Percentiles rank a stretch among this genome's conserved stretches.
phyloP scores from a whole-genome alignment of 2,797 vertebrate genomes.

The Enteromius paludinosus region DNA sequence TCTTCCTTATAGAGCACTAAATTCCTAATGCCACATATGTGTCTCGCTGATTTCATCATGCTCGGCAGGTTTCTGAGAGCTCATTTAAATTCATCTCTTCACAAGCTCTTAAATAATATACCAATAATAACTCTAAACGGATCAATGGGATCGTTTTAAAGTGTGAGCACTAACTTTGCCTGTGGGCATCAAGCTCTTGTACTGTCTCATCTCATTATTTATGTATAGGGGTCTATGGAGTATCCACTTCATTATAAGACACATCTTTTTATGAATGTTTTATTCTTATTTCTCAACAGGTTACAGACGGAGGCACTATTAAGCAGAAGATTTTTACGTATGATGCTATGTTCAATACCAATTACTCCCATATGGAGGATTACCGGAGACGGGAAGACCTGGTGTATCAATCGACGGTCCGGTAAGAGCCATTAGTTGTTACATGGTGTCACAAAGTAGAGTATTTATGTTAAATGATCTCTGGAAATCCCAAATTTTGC shows the following conservation, averaged over 20 bases:
- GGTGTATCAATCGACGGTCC: slow-evolving; percentile 95
- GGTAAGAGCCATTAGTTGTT: slow-evolving; percentile 79
- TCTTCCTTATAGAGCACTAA: slow-evolving; percentile 53
- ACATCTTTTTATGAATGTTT: slow-evolving; percentile 53
- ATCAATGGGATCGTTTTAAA: slow-evolving; percentile 82
- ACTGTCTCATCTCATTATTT: slow-evolving; percentile 39
- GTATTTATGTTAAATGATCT: not conserved
- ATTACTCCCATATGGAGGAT: slow-evolving; percentile 98
- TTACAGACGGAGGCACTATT: slow-evolving; percentile 95
- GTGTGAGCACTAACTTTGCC: slow-evolving; percentile 75
- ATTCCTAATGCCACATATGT: slow-evolving; percentile 45
- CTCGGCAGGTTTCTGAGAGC: slow-evolving; percentile 47
- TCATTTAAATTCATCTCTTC: slow-evolving; percentile 58
- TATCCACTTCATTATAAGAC: slow-evolving; percentile 61
- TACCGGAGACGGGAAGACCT: slow-evolving; percentile 93
- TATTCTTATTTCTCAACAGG: slow-evolving; percentile 77
- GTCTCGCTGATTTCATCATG: slow-evolving; percentile 61
- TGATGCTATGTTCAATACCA: slow-evolving; percentile 98
- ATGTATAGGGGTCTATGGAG: slow-evolving; percentile 44
- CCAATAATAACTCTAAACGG: slow-evolving; percentile 77
- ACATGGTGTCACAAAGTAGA: not conserved
- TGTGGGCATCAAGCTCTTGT: slow-evolving; percentile 61
- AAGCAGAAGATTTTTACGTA: slow-evolving; percentile 99
- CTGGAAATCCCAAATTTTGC: not conserved
- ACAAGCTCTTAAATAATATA: slow-evolving; percentile 49